A percentile compares a stretch with the other conserved stretches of the same genome.
These are phyloP conservation scores for Phoeniculus purpureus DNA, from an alignment of 2,797 vertebrate species.

Conservation along the genomic window DNA sequence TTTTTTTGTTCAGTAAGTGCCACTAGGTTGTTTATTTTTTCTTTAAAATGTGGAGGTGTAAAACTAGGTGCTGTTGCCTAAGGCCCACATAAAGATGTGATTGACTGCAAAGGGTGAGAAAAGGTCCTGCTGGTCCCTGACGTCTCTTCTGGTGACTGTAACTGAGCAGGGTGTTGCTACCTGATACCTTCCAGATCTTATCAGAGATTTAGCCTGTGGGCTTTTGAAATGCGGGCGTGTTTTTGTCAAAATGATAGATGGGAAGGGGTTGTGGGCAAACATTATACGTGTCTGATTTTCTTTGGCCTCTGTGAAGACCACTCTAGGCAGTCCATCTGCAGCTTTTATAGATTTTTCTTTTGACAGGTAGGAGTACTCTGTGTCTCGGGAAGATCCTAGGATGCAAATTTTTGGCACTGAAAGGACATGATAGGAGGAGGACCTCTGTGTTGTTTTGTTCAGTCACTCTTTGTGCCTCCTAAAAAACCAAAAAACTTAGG, in stretches of 20 bases:
- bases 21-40: neutral
- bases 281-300: neutral
- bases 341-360: neutral
- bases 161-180: neutral
- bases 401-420: neutral
- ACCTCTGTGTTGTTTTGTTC: neutral
- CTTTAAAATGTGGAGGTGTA: neutral
- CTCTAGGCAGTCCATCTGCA: neutral
- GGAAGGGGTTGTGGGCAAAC: neutral
- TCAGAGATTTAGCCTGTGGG: neutral
- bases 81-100: neutral
- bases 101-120: neutral
- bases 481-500: neutral
- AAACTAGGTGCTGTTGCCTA: neutral
- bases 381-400: neutral
- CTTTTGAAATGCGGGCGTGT: neutral
- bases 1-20: neutral
- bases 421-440: neutral
- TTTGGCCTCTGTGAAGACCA: neutral
- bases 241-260: neutral
- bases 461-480: neutral
- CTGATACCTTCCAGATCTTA: neutral
- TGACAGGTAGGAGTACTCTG: neutral
- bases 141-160: neutral
- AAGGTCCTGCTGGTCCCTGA: neutral